Base-by-base conservation (phyloP, 2,797 vertebrate species). In the Balearica regulorum region DNA sequence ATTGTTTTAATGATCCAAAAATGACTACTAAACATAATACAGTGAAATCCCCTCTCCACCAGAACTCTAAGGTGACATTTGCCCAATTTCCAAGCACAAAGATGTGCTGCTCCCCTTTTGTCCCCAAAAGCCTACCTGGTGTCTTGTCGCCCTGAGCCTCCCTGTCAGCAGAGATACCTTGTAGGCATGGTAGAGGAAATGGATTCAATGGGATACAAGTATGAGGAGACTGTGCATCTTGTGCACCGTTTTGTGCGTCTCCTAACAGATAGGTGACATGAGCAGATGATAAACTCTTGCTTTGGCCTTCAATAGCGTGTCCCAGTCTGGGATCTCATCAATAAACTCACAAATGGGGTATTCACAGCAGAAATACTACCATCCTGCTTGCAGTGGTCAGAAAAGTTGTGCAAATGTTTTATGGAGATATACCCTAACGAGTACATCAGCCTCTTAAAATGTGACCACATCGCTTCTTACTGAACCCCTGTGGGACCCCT, bases 181-280 rank as follows among this genome's bases (percentile, higher is more conserved):
- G 0, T 26, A 57, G 75, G 46, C 16, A 46, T 37, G 53, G 29
- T 16, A 51, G 54, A 75, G 33, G 60, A 57, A 53, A 31, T 4
- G 7, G 71, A 39, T 94, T 54, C 70, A 66, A 28, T 17, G 46
- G 64, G 71, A 88, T 53, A 39, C 44, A 64, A 18, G 28, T 66
- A 51, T 1, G 71, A 77, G 46, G 33, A 87, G 41, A 54, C 5
- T 13, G 31, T 82, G 48, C 66, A 29, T 85, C 60, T 85, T 85
- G 60, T 0, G 0, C 43, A 82, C 70, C 1, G 0, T 41, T 57
- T 8, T 72, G 31, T 5, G 1, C 0, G 0, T 82, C 41, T 89
- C 71, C 49, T 62, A 49, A 33, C 1, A 11, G 41, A 37, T 41
- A 43, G 81, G 35, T 82, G 75, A 35, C 51, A 73, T 80, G 25